Conservation (phyloP, 2,113 vertebrate species). For the Notechis scutatus region DNA sequence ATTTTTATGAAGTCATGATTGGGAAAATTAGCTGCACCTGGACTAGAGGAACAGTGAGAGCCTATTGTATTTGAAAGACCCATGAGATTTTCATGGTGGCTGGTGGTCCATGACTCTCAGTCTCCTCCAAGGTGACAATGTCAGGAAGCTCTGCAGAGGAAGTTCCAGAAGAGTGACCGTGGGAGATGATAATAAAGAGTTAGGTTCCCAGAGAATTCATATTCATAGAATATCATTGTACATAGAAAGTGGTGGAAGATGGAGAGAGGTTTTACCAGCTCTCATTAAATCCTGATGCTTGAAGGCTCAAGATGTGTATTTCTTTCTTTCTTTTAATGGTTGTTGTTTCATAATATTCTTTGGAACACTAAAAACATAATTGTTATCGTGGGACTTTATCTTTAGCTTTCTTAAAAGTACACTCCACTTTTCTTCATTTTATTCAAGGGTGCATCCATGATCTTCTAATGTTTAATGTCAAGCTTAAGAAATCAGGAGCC, state of each 20-base stretch:
- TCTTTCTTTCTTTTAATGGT: not conserved
- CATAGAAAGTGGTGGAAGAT: not conserved
- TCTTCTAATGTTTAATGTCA: not conserved
- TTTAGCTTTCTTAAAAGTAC: not conserved
- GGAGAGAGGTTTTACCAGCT: not conserved
- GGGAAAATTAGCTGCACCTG: not conserved
- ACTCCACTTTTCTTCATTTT: not conserved
- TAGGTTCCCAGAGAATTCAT: not conserved
- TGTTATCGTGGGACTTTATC: not conserved
- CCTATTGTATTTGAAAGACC: not conserved
- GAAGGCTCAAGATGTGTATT: not conserved
- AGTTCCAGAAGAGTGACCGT: not conserved
- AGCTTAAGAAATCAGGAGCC: not conserved
- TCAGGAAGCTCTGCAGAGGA: constrained; percentile 21
- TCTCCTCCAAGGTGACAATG: not conserved
- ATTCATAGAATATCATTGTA: not conserved
- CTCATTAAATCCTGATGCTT: not conserved
- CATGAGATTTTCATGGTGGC: not conserved
- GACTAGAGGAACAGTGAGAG: not conserved
- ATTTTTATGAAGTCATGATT: not conserved
- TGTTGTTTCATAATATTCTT: not conserved
- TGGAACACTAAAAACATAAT: not conserved
- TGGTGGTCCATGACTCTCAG: not conserved
- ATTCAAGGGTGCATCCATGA: not conserved
- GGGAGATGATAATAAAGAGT: not conserved